Base-by-base conservation (phyloP, 2,113 vertebrate species). In the Pogona vitticeps region DNA sequence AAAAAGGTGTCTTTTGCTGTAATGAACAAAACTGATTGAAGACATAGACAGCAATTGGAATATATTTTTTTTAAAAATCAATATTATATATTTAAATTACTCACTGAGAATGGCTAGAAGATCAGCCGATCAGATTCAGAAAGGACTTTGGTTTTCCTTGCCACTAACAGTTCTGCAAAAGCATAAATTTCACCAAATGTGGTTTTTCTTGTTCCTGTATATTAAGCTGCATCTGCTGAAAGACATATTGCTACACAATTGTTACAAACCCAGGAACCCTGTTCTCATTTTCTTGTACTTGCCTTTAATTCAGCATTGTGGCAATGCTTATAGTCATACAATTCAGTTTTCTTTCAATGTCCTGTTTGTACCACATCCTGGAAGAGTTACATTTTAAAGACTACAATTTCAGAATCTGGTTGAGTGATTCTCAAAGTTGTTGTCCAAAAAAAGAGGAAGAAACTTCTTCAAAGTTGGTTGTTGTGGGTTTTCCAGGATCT, bases 1-100 rank as follows among this genome's bases (percentile, higher is more conserved):
- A 75, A 81, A 76, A 87, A 87, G 71, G 79, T 80, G 84, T 90
- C 84, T 91, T 91, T 80, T 92, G 89, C 91, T 90, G 81, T 90
- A 91, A 85, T 81, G 83, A 42, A 75, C 18, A 77, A 76, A 91
- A 83, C 83, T 84, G 77, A 88, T 88, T 89, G 85, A 88, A 86
- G 33, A 86, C 46, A 85, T 58, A 88, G 80, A 85, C 56, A 61
- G 77, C 58, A 61, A 40, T 87, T 88, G 86, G 85, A 92, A 90
- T 86, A 85, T 1, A 0, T 86, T 90, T 89, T 87, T 91, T 68
- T 70, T 70, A 13, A 42, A 67, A 81, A 80, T 65, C 67, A 63
- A 63, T n/a, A 63, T 14, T 85, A 88, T 23, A 59, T 88, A 88
- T 75, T 80, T 28, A 82, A 56, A 84, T 88, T 90, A 80, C 18